Conservation (phyloP, 1,140 invertebrate species). For the Pseudomyrmex flavicornis region DNA sequence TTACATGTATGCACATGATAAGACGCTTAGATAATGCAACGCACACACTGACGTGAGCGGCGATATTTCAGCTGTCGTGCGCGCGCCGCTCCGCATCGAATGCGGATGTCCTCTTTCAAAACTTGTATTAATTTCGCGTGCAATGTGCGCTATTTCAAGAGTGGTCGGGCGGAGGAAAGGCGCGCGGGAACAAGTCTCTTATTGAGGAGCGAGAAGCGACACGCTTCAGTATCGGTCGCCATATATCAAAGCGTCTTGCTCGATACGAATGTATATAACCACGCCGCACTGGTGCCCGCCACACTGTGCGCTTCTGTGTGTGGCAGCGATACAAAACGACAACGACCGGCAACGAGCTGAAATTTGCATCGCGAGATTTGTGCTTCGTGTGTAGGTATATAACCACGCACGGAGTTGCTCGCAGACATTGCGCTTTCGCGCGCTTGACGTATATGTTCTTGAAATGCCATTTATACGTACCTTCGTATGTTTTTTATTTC, state of each 20-base stretch:
- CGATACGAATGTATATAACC: not conserved
- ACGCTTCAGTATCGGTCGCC: constrained; percentile 5
- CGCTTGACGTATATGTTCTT: not conserved
- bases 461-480: not conserved
- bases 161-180: not conserved
- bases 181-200: not conserved
- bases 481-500: not conserved
- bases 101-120: constrained; percentile 13
- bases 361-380: constrained; percentile 17
- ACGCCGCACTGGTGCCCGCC: too few relatives aligned
- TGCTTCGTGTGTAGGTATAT: not conserved
- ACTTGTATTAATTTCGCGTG: constrained; percentile 9
- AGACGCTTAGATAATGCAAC: not conserved
- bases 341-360: not conserved
- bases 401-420: too few relatives aligned
- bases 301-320: not conserved
- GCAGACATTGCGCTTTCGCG: not conserved
- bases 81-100: not conserved
- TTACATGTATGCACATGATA: not conserved
- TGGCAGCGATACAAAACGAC: not conserved
- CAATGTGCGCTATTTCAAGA: not conserved
- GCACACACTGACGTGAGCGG: not conserved
- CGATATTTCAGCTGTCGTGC: constrained; percentile 25
- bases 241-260: constrained; percentile 14
- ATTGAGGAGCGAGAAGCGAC: constrained; percentile 9